Evolutionary conservation across 2,797 vertebrate genomes (phyloP), one percentile per base, ranked within the genome.

Genomic region (Orestias chungarensis): DNA sequence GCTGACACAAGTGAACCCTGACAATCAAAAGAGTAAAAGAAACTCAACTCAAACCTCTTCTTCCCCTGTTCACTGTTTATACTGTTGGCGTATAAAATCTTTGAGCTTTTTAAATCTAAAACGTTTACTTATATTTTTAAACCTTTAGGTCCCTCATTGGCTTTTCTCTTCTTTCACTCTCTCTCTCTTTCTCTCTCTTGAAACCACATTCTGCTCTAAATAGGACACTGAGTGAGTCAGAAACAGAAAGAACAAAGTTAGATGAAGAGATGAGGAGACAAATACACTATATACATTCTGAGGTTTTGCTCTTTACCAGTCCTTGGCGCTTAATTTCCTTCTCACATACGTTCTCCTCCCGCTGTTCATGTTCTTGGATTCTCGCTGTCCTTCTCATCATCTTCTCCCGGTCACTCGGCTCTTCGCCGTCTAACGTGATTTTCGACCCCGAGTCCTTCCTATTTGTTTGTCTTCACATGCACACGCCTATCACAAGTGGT

Each of bases 221-320:
- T 83, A 90, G 82, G 88, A 82, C 82, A 68, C 33, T 20, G 80
- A 73, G 65, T 88, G 91, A 89, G 87, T 84, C 87, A 93, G 80
- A 89, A 47, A 82, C 84, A 87, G 82, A 91, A 70, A 76, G 70
- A 82, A 35, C 42, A 61, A 81, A 84, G 69, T 76, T 78, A 84
- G 80, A 85, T 67, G 47, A 64, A 42, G 59, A 83, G 72, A 80
- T 78, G 68, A 81, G 80, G 73, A 74, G 83, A 86, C 72, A 82
- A 89, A 79, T 71, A 84, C 70, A 75, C 76, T 79, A 80, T 82
- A 80, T 46, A 75, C 17, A 54, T 83, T 75, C 75, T 79, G 73
- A 86, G 73, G 42, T 57, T 66, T 68, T 78, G 79, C 75, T 76
- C 78, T 81, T 87, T 91, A 91, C 90, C 92, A 68, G 83, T 88